phyloP scores from a whole-genome alignment of 2,797 vertebrate genomes.

The Adelosebastes latens region DNA sequence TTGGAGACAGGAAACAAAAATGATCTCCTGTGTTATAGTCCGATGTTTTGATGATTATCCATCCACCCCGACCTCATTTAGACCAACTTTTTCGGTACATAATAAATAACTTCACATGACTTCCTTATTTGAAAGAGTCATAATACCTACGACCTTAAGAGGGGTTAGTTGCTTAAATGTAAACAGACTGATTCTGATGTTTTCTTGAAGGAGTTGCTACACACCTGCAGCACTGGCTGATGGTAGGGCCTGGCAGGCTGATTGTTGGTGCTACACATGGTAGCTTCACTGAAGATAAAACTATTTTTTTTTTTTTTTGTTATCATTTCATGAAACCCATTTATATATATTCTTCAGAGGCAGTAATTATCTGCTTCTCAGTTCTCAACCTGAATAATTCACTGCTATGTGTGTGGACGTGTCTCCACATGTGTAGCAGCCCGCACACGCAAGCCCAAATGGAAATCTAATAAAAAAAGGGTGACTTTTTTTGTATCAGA shows the following conservation, averaged over 20 bases:
- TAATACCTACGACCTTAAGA: not conserved
- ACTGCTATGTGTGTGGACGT: not conserved
- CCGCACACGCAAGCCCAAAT: not conserved
- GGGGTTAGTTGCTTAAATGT: not conserved
- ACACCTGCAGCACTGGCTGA: not conserved
- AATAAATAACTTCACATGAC: not conserved
- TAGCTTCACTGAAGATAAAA: not conserved
- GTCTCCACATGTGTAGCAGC: not conserved
- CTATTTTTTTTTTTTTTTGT: not conserved
- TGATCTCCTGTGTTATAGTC: not conserved
- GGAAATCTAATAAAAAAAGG: constrained; percentile 45
- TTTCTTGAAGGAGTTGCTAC: not conserved
- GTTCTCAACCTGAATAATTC: not conserved
- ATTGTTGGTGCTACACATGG: not conserved
- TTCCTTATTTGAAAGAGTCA: not conserved
- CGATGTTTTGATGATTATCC: not conserved
- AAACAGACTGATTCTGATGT: not conserved
- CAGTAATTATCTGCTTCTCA: not conserved
- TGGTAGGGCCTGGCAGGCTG: not conserved
- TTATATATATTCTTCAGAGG: not conserved
- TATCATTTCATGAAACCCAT: not conserved
- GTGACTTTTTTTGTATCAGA: constrained; percentile 23
- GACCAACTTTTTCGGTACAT: not conserved
- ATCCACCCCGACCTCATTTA: not conserved
- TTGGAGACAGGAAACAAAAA: too few relatives aligned